Base-by-base conservation (phyloP, 2,113 vertebrate species). In the Spermophilus dauricus region DNA sequence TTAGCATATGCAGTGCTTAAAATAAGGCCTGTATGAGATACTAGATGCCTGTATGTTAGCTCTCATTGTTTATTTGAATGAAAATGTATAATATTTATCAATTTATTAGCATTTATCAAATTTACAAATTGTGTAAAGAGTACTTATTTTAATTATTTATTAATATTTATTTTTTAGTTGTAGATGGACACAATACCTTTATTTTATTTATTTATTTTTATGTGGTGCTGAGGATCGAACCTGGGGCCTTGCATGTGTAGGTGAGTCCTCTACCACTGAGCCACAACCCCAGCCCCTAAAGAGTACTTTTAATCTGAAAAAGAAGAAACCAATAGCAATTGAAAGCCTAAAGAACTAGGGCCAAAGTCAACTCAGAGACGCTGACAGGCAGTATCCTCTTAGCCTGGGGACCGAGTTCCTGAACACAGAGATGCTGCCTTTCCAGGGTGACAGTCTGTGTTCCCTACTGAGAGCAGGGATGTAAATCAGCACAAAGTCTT, bases 11-110 rank as follows among this genome's bases (percentile, higher is more conserved):
- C 1, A 58, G 61, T 5, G 13, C 61, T 82, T 7, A 85, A 34
- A 65, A 83, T 3, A 56, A 61, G 53, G 5, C 10, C 78, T 86
- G 16, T 28, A 30, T 39, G 56, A 90, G 63, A 63, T 8, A 0
- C 45, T 48, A 63, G 53, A 69, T 17, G 37, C 34, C 37, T 56
- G 53, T 20, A 78, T 2, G 16, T 53, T 63, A 65, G 58, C 11
- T 67, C 30, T 77, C 56, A 17, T 69, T 78, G 80, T 58, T 82
- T 28, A 86, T 72, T 85, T 45, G 37, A 90, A 67, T 95, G 30
- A 53, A 51, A 84, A 87, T 37, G 11, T 6, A 32, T 14, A 32
- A 7, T 53, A 70, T 13, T 0, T 45, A 24, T 80, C 48, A 51
- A 12, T 30, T 93, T 34, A 2, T 63, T 63, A 63, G 18, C 39